Conservation (phyloP, 2,113 vertebrate genomes). For the Thalassoma bifasciatum region DNA sequence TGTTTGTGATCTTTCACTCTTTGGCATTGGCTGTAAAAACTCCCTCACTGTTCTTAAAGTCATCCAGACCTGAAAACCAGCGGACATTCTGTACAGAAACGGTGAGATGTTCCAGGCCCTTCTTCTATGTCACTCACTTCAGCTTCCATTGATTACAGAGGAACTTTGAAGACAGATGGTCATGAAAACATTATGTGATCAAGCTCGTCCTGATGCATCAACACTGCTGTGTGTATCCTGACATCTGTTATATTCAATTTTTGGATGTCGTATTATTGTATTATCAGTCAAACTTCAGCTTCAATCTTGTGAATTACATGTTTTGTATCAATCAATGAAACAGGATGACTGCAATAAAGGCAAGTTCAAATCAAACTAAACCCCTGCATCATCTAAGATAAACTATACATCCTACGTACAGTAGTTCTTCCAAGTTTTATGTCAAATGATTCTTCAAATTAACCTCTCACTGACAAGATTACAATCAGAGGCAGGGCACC, state of each 20-base stretch:
- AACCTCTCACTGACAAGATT: too few relatives aligned
- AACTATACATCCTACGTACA: too few relatives aligned
- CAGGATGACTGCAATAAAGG: not conserved
- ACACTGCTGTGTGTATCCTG: not conserved
- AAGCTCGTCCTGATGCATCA: conserved; percentile 15
- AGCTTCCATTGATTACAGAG: not conserved
- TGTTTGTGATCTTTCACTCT: conserved; percentile 35
- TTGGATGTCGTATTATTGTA: not conserved
- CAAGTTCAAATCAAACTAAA: not conserved
- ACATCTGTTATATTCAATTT: conserved; percentile 17
- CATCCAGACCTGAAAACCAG: conserved; percentile 14
- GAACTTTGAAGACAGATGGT: not conserved
- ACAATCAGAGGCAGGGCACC: not conserved
- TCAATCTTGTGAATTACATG: not conserved
- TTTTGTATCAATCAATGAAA: not conserved
- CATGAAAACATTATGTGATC: conserved; percentile 4
- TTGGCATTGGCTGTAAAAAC: conserved; percentile 23
- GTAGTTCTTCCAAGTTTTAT: not conserved
- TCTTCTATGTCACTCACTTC: conserved; percentile 28
- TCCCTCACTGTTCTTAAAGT: conserved; percentile 27
- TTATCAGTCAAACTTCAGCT: not conserved
- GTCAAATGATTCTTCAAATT: not conserved
- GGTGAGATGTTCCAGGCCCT: conserved; percentile 7
- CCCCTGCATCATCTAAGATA: too few relatives aligned
- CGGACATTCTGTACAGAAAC: not conserved